A percentile compares a stretch with the other conserved stretches of the same genome.
phyloP scores from a whole-genome alignment of 53 echinoderm and acorn worm species.

The Henricia sp. region DNA sequence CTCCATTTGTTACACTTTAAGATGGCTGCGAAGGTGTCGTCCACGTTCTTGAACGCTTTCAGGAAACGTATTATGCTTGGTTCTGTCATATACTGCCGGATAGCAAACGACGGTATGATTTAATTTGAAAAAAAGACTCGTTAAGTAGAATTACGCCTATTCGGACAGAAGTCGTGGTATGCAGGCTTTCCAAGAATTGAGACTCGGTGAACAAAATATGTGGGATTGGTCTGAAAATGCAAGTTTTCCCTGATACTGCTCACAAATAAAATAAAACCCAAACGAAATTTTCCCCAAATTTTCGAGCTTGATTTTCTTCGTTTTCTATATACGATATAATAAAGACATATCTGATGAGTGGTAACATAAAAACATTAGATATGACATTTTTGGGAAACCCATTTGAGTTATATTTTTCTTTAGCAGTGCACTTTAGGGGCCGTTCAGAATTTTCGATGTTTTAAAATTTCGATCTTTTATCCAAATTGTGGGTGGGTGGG shows the following conservation, averaged over 20 bases:
- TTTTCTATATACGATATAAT: too few relatives aligned
- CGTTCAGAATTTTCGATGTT: too few relatives aligned
- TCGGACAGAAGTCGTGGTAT: not conserved
- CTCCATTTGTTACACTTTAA: constrained; percentile 72
- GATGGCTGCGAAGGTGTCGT: constrained; percentile 64
- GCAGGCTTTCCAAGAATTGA: not conserved
- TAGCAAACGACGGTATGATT: not conserved
- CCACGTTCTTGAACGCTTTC: constrained; percentile 66
- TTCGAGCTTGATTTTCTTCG: too few relatives aligned
- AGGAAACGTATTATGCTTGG: constrained; percentile 55
- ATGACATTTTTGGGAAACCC: too few relatives aligned
- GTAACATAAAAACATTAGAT: too few relatives aligned
- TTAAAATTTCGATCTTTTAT: too few relatives aligned
- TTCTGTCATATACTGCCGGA: constrained; percentile 59
- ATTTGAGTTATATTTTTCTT: too few relatives aligned
- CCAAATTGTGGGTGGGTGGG: too few relatives aligned
- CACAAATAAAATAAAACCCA: not conserved
- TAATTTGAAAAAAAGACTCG: not conserved
- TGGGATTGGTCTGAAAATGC: not conserved
- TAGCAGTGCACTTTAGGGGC: too few relatives aligned
- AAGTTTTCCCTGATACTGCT: not conserved
- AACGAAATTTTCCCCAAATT: not conserved
- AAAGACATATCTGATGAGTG: too few relatives aligned
- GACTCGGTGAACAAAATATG: not conserved
- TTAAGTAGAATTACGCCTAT: not conserved